These are phyloP conservation scores for Rhodophaea formosa DNA, from an alignment of 2,888 invertebrate species.

Conservation along the genomic window DNA sequence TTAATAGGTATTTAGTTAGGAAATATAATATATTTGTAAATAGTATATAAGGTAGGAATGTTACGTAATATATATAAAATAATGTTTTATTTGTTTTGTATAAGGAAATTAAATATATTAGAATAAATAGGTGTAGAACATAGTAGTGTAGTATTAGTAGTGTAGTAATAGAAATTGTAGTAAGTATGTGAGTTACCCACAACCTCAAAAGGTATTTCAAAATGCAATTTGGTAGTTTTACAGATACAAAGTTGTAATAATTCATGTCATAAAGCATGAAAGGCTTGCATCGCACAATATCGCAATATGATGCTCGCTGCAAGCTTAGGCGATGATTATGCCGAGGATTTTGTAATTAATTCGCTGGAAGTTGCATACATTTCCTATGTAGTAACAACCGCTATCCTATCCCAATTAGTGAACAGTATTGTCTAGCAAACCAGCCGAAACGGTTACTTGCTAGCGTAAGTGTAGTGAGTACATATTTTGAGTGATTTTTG, in stretches of 20 bases:
- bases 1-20: too few species aligned
- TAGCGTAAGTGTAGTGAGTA: background rate
- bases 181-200: too few species aligned
- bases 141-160: too few species aligned
- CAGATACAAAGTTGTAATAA: background rate
- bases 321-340: slow-evolving; percentile 10
- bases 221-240: background rate
- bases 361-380: slow-evolving; percentile 5
- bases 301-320: slow-evolving; percentile 6
- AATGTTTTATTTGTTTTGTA: too few species aligned
- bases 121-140: too few species aligned
- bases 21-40: too few species aligned
- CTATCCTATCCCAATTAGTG: slow-evolving; percentile 11
- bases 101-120: too few species aligned
- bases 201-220: background rate
- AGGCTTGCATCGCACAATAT: slow-evolving; percentile 4
- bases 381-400: slow-evolving; percentile 8
- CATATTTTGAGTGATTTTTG: background rate
- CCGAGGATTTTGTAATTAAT: slow-evolving; percentile 16
- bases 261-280: background rate
- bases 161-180: too few species aligned
- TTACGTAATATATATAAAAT: too few species aligned
- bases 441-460: background rate
- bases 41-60: too few species aligned
- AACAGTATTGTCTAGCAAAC: slow-evolving; percentile 3